Conservation (phyloP, 2,113 vertebrate species). For the Tetrao urogallus region DNA sequence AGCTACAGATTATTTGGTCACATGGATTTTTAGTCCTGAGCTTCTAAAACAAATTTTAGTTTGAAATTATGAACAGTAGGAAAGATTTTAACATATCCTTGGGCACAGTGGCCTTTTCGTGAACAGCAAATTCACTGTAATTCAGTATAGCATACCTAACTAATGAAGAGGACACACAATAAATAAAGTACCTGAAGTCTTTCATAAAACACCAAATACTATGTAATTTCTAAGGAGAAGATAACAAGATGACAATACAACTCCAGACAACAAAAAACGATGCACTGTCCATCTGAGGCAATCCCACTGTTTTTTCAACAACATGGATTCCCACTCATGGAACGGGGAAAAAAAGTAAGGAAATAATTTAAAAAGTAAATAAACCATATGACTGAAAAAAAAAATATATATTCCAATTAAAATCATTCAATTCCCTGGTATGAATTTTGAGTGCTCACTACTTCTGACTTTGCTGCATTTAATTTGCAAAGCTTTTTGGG, state of each 20-base stretch:
- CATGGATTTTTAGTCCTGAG: not conserved
- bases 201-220: not conserved
- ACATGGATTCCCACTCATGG: not conserved
- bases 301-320: not conserved
- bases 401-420: not conserved
- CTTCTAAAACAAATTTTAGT: not conserved
- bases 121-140: not conserved
- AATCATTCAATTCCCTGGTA: not conserved
- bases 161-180: conserved; percentile 5
- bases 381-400: not conserved
- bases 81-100: conserved; percentile 5
- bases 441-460: not conserved
- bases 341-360: not conserved
- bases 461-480: not conserved
- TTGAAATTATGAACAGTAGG: not conserved
- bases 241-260: not conserved
- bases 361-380: not conserved
- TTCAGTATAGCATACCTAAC: not conserved
- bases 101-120: not conserved
- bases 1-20: not conserved
- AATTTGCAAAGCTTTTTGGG: not conserved
- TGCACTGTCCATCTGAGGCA: not conserved
- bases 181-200: conserved; percentile 30
- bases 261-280: not conserved
- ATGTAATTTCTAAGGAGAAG: conserved; percentile 18